A percentile compares a stretch with the other conserved stretches of the same genome.
phyloP scores from a whole-genome alignment of 2,113 vertebrate genomes.

The Pavo muticus region DNA sequence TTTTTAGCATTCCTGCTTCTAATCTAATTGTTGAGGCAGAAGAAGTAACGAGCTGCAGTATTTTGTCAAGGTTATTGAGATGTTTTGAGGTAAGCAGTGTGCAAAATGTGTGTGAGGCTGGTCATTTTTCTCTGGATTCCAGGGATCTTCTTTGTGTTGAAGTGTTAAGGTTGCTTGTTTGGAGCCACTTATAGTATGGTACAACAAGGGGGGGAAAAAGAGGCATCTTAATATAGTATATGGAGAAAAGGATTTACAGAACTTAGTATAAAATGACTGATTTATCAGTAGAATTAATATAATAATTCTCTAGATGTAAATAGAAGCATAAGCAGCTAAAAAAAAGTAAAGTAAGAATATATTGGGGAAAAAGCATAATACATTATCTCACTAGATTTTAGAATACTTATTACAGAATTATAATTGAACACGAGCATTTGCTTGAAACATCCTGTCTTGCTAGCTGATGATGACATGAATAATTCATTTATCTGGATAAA shows the following conservation, averaged over 20 bases:
- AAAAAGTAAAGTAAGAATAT: background rate
- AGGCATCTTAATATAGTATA: background rate
- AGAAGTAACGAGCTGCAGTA: background rate
- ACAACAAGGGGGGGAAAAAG: background rate
- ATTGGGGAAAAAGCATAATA: background rate
- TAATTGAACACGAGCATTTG: background rate
- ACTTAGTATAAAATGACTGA: background rate
- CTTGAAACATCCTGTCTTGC: background rate
- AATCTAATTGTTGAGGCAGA: background rate
- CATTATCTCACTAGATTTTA: background rate
- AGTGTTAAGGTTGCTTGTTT: background rate
- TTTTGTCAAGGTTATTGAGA: background rate
- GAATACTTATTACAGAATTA: background rate
- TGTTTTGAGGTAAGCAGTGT: background rate
- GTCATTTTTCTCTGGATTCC: background rate
- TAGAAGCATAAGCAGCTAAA: background rate
- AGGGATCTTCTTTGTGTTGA: background rate
- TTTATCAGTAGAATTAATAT: background rate
- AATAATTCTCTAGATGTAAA: background rate
- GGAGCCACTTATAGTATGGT: background rate
- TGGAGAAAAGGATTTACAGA: background rate
- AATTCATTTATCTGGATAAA: constrained; percentile 12
- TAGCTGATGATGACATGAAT: constrained; percentile 7
- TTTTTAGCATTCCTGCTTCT: background rate
- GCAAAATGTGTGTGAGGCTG: background rate